Base-by-base conservation (phyloP, 2,113 vertebrate species). In the Chloropsis cyanopogon region DNA sequence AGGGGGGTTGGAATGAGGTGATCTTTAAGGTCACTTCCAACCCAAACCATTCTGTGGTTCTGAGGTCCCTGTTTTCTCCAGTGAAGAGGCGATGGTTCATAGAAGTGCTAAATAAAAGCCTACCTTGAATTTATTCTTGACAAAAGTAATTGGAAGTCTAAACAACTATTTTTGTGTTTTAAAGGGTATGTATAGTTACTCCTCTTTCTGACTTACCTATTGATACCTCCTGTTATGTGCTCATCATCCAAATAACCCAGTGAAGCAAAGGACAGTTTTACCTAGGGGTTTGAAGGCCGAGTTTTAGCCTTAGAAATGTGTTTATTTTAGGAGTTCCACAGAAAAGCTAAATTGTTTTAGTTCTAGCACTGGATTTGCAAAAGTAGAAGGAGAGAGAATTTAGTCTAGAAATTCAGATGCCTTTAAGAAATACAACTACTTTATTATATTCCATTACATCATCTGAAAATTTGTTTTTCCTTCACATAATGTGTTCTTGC, bases 1-100 rank as follows among this genome's bases (percentile, higher is more conserved):
- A 68, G 13, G 4, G 11, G 5, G 0, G 0, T 2, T 50, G 35
- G 56, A 64, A 54, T 1, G 3, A 11, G 16, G 2, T 29, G 5
- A 18, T 41, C 22, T 50, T 75, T 61, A 41, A 31, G 4, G 6
- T 33, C 15, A 8, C 6, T 53, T 73, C 4, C 26, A 69, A 46
- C 14, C 6, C 28, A 65, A 60, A 13, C 14, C 3, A n/a, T 41
- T 37, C 50, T 28, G 5, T 26, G 57, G 59, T 44, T 84, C 18
- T 71, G 44, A 83, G 19, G 26, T 28, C 14, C 9, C 10, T 29
- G 3, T 46, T 71, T 44, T 33, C 11, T 54, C 18, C 59, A 54
- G 31, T 24, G 68, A 81, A 71, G 33, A 63, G 24, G 7, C 22
- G 78, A 4, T 4, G 4, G 12, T 15, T 59, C 22, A 49, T 28